These are phyloP conservation scores for Lochmaea crataegi DNA, from an alignment of 2,888 invertebrate genomes.

Conservation along the genomic window DNA sequence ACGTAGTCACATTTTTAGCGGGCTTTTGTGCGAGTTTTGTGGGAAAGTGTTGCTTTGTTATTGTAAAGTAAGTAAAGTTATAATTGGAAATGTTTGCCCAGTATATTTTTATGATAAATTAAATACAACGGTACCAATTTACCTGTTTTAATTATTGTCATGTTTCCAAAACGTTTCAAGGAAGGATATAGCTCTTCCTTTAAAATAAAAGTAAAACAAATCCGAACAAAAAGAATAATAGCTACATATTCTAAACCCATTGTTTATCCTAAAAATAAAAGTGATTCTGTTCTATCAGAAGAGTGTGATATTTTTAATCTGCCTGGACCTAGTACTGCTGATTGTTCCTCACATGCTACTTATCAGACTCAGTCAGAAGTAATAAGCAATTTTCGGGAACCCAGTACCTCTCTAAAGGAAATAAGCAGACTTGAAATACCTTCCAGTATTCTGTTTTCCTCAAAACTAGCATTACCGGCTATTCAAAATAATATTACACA, in stretches of 20 bases:
- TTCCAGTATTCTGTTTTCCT: no score
- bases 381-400: no score
- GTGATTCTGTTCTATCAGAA: not conserved
- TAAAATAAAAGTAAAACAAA: not conserved
- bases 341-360: no score
- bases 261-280: constrained; percentile 2
- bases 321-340: not conserved
- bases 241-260: constrained; percentile 1
- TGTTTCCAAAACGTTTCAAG: not conserved
- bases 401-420: no score
- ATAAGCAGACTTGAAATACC: no score
- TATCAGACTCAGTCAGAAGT: no score
- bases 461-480: no score
- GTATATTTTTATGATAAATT: no score
- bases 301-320: not conserved
- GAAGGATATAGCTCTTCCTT: constrained; percentile 2
- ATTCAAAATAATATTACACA: no score
- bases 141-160: no score
- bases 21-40: not conserved
- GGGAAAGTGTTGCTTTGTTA: not conserved
- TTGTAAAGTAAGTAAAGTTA: not conserved
- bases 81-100: no score
- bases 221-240: constrained; percentile 1
- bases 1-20: not conserved
- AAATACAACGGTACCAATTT: no score